Base-by-base conservation (phyloP, 2,113 vertebrate genomes). In the Gobiocypris rarus region DNA sequence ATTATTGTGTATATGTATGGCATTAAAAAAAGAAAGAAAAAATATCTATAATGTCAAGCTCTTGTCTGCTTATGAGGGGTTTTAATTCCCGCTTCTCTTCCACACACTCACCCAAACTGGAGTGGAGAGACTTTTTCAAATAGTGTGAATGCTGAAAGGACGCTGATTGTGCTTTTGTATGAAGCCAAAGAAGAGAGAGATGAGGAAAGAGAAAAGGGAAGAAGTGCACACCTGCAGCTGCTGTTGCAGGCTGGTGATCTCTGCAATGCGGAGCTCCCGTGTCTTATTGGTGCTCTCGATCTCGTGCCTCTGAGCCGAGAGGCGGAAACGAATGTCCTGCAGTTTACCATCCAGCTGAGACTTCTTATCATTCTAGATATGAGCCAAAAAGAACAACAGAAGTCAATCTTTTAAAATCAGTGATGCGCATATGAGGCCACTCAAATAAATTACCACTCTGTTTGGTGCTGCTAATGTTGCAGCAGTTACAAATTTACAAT, bases 271-370 rank as follows among this genome's bases (percentile, higher is more conserved):
- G 9, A 96, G 91, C 69, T 99, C 98, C 82, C 98, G 93, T 15
- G 95, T 96, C 90, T 98, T 97, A 91, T 98, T 99, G 48, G 97
- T 99, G 89, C 95, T 98, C 93, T 99, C 98, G 71, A 99, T 96
- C 85, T 99, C 98, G 79, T 97, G 96, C 84, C 97, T 95, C 93
- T 99, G 97, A 74, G 93, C 95, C 5, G 96, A 94, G 88, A 99
- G 89, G 17, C 97, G 97, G 90, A 96, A 97, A 31, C 97, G 94
- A 84, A 99, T 95, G 58, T 99, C 98, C 86, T 98, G 97, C 84
- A 99, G 96, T 88, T 99, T 99, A 34, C 98, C 98, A 86, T 99
- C 97, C 82, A 99, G 10, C 85, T 99, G 98, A 84, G 93, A 94
- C 86, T 97, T 98, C 93, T 99, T 99, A 89, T 98, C 97, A 48